Conservation (phyloP, 2,113 vertebrate species). For the Symphodus melops region DNA sequence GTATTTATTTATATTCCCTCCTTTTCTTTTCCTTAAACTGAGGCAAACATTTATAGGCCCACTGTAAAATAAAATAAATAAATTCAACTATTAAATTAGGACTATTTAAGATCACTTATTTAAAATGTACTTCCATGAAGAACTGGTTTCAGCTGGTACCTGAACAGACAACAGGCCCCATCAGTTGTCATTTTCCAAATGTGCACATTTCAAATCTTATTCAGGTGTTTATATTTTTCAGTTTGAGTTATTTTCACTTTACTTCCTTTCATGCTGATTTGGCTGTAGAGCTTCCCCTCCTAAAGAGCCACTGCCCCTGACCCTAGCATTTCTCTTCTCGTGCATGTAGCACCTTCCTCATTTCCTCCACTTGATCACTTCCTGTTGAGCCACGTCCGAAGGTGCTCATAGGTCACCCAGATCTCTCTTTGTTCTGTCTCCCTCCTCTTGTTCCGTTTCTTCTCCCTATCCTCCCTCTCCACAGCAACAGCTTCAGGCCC, state of each 20-base stretch:
- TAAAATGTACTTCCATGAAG: no score
- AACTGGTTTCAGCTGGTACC: not conserved
- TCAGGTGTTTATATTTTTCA: not conserved
- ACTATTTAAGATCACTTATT: not conserved
- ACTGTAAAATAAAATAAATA: slow-evolving; percentile 2
- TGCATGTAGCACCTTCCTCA: slow-evolving; percentile 57
- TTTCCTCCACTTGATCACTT: slow-evolving; percentile 43
- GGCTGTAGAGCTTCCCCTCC: slow-evolving; percentile 7
- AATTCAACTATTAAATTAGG: not conserved
- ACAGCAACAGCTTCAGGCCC: slow-evolving; percentile 93
- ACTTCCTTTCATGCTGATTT: not conserved
- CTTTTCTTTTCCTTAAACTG: slow-evolving; percentile 46
- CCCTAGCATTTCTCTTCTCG: slow-evolving; percentile 28
- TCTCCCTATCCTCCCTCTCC: slow-evolving; percentile 20
- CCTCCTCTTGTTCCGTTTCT: not conserved
- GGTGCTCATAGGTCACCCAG: slow-evolving; percentile 62
- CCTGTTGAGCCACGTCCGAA: slow-evolving; percentile 14
- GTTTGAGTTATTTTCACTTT: not conserved
- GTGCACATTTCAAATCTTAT: no score
- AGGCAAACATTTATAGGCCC: slow-evolving; percentile 9
- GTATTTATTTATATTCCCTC: slow-evolving; percentile 49
- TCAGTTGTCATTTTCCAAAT: not conserved
- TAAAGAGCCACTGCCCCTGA: slow-evolving; percentile 43
- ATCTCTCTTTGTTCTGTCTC: slow-evolving; percentile 39
- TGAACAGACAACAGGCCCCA: not conserved